phyloP scores from a whole-genome alignment of 2,888 invertebrate species.

The Selenia dentaria region DNA sequence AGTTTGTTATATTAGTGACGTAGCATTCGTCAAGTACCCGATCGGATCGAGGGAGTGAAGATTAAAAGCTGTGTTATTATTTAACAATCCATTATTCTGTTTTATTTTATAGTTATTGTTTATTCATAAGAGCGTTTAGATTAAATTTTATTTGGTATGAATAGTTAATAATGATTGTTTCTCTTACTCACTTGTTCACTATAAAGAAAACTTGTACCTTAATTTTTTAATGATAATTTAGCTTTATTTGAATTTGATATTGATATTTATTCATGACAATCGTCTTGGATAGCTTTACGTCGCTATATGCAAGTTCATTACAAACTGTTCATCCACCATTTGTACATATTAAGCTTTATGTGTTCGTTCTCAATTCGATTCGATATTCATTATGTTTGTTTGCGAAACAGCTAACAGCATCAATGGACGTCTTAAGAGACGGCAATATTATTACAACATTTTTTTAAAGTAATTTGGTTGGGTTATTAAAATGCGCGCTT shows the following conservation, averaged over 20 bases:
- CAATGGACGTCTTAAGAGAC: slow-evolving; percentile 65
- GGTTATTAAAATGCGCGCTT: slow-evolving; percentile 49
- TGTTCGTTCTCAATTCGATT: slow-evolving; percentile 66
- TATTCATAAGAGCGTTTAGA: slow-evolving; percentile 80
- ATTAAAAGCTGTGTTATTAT: slow-evolving; percentile 82
- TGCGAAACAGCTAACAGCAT: slow-evolving; percentile 71
- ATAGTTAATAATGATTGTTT: slow-evolving; percentile 66
- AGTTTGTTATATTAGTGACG: slow-evolving; percentile 44
- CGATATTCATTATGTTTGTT: slow-evolving; percentile 75
- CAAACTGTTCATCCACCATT: slow-evolving; percentile 41
- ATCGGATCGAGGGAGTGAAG: slow-evolving; percentile 67
- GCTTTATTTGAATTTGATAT: slow-evolving; percentile 73
- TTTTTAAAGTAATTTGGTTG: slow-evolving; percentile 19
- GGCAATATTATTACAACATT: slow-evolving; percentile 38
- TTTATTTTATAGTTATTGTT: slow-evolving; percentile 83
- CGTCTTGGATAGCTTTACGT: slow-evolving; percentile 50
- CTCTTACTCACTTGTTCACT: slow-evolving; percentile 72
- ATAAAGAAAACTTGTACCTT: slow-evolving; percentile 75
- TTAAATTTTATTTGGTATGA: slow-evolving; percentile 81
- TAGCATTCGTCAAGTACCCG: slow-evolving; percentile 73
- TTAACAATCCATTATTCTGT: slow-evolving; percentile 83
- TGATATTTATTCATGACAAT: slow-evolving; percentile 80
- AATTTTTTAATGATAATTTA: slow-evolving; percentile 75
- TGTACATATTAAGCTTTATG: slow-evolving; percentile 62
- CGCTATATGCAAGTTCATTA: slow-evolving; percentile 35